Base-by-base conservation (phyloP, 2,113 vertebrate species). In the Aegotheles bennettii region DNA sequence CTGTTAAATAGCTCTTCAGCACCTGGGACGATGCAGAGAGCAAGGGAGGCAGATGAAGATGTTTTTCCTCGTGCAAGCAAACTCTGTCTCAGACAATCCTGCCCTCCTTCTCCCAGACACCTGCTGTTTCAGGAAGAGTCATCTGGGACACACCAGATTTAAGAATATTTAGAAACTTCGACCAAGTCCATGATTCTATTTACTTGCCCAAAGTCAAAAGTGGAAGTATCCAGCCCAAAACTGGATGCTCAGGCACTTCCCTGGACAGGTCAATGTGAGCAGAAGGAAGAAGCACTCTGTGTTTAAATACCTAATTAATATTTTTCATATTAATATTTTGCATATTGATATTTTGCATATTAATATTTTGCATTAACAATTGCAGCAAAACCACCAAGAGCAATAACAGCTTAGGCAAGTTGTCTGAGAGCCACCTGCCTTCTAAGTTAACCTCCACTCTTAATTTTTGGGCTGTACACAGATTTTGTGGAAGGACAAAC, bases 81-180 rank as follows among this genome's bases (percentile, higher is more conserved):
- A 15, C 0, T 14, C 40, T 20, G 47, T 2, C 78, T 48, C 63
- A 33, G 25, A 6, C 8, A 42, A 6, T 13, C 25, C 65, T 8
- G 1, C 33, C 53, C 28, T 3, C 13, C 36, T 43, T 19, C 36
- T 38, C 47, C 64, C 50, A 47, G 5, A 2, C 7, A 13, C 31
- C 3, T 53, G 3, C 24, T 4, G 16, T 5, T 33, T 42, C 8
- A 3, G n/a, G 50, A 47, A 17, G 2, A 3, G 3, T 36, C 50
- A 0, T 42, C 3, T 25, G 61, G 43, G 38, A 42, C 0, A 1
- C 6, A 6, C 4, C 28, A 33, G 15, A 5, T 11, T 26, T 60
- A 26, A 64, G 29, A 16, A 17, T 12, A 28, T 13, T 43, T 33
- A 33, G 61, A 64, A 56, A 51, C 4, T 3, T 25, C 53, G 47